phyloP scores from a whole-genome alignment of 2,797 vertebrate species.

The Linurgus olivaceus region DNA sequence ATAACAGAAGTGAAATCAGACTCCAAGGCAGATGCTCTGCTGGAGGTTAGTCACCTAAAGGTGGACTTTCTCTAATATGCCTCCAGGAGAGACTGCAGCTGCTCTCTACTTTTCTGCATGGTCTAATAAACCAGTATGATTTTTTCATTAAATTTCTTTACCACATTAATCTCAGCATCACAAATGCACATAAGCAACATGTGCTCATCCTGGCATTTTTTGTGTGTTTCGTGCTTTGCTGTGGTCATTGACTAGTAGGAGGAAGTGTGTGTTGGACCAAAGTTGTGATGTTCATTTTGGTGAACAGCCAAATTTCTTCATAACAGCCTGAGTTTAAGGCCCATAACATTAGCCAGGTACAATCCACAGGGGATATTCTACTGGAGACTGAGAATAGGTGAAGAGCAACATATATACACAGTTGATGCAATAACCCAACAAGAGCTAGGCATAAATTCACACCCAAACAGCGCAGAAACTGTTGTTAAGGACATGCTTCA shows the following conservation, averaged over 20 bases:
- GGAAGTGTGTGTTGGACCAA: background rate
- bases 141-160: background rate
- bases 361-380: background rate
- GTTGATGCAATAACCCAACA: background rate
- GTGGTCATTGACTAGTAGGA: background rate
- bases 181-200: rapidly evolving
- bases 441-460: background rate
- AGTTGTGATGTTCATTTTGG: background rate
- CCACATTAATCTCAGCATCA: background rate
- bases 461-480: background rate
- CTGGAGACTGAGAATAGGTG: background rate
- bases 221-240: background rate
- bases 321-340: background rate
- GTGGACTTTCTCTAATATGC: background rate
- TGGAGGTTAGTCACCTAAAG: background rate
- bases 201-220: background rate
- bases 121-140: background rate
- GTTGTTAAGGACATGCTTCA: background rate
- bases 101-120: background rate
- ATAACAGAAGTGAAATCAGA: background rate
- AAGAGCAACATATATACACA: background rate
- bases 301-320: background rate
- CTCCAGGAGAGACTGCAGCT: background rate
- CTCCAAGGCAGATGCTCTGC: background rate
- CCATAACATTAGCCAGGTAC: background rate